A percentile compares a stretch with the other conserved stretches of the same genome.
Conservation (phyloP, 2,888 invertebrate genomes). For the Drosophila lacicola region DNA sequence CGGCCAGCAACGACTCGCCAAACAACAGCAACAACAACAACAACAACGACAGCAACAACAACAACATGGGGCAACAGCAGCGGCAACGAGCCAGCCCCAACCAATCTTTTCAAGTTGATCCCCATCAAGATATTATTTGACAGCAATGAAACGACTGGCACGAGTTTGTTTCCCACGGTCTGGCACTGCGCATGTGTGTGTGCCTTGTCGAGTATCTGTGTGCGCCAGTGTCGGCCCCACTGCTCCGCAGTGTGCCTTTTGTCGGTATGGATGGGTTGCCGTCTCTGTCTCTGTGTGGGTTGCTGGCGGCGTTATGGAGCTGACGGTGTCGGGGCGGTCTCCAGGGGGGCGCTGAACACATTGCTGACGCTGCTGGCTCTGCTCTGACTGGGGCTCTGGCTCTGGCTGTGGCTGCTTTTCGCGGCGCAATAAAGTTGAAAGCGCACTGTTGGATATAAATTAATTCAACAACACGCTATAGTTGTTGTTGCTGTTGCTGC, state of each 20-base stretch:
- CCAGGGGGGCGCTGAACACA: constrained; percentile 36
- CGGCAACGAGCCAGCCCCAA: constrained; percentile 72
- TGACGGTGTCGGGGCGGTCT: constrained; percentile 15
- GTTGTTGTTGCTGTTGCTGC: constrained; percentile 55
- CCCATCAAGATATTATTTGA: constrained; percentile 85
- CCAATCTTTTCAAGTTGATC: constrained; percentile 82
- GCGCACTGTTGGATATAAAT: constrained; percentile 84
- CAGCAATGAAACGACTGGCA: constrained; percentile 85
- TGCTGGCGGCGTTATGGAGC: constrained; percentile 46
- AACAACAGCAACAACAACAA: constrained; percentile 49
- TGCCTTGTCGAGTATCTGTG: constrained; percentile 43
- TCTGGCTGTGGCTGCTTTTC: constrained; percentile 67
- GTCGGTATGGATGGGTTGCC: constrained; percentile 60
- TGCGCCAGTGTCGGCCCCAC: constrained; percentile 17
- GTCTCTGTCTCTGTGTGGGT: constrained; percentile 55
- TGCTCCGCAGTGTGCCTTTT: constrained; percentile 50
- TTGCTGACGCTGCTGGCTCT: constrained; percentile 51
- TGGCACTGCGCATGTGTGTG: constrained; percentile 75
- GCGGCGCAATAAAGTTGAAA: constrained; percentile 82
- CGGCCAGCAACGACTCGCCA: constrained; percentile 65
- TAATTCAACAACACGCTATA: constrained; percentile 84
- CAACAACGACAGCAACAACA: constrained; percentile 26
- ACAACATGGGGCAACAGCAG: constrained; percentile 35
- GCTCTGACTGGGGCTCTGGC: constrained; percentile 37
- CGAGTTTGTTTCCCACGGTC: constrained; percentile 85